Evolutionary conservation across 2,113 vertebrate genomes (phyloP).

Genomic region (Forbesichthys agassizii): DNA sequence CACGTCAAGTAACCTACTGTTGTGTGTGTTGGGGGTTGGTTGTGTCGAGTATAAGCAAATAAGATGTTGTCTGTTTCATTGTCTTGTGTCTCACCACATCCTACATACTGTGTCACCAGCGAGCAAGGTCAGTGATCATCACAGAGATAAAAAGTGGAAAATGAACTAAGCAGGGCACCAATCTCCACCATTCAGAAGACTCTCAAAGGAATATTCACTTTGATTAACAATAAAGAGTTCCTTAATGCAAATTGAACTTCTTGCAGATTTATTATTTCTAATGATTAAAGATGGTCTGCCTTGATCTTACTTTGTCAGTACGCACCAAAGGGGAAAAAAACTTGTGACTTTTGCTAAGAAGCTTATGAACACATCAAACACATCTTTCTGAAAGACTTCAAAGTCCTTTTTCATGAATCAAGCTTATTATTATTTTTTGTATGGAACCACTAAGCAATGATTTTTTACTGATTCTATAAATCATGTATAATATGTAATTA

Average conservation of each 20-base stretch:
- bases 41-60: background rate
- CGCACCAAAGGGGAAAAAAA: background rate
- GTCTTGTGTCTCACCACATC: slow-evolving; percentile 5
- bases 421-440: too few relatives aligned
- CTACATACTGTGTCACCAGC: slow-evolving; percentile 47
- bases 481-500: too few relatives aligned
- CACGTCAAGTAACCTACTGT: too few relatives aligned
- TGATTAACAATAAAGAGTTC: slow-evolving; percentile 43
- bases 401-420: too few relatives aligned
- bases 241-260: slow-evolving; percentile 29
- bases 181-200: slow-evolving; percentile 37
- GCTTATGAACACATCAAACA: too few relatives aligned
- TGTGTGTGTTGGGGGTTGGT: too few relatives aligned
- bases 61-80: background rate
- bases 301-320: background rate
- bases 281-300: background rate
- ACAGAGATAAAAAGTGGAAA: slow-evolving; percentile 56
- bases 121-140: slow-evolving; percentile 39
- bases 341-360: too few relatives aligned
- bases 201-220: slow-evolving; percentile 14
- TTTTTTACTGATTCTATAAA: too few relatives aligned
- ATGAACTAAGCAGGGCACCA: slow-evolving; percentile 38
- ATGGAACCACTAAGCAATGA: too few relatives aligned
- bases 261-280: slow-evolving; percentile 16
- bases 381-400: too few relatives aligned